Evolutionary conservation across 2,888 invertebrate species (phyloP).

Genomic region (Pyrgus malvae): DNA sequence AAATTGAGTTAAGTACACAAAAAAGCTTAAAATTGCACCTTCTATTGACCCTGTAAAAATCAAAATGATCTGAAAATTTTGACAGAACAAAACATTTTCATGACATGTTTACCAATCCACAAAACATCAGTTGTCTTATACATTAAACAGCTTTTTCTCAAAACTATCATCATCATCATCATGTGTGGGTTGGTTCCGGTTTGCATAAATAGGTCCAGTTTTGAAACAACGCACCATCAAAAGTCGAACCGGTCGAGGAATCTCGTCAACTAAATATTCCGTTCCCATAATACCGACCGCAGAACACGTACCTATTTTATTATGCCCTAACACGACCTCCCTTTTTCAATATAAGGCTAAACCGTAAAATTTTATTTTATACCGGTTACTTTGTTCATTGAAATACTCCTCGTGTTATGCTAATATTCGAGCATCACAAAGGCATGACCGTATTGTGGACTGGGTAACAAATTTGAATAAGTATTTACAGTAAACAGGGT

Average conservation of each 20-base stretch:
- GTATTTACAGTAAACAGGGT: conserved; percentile 75
- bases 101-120: too few species aligned
- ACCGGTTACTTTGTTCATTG: conserved; percentile 73
- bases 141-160: too few species aligned
- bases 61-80: too few species aligned
- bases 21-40: too few species aligned
- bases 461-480: conserved; percentile 78
- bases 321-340: conserved; percentile 62
- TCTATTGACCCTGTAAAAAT: too few species aligned
- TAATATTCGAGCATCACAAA: conserved; percentile 68
- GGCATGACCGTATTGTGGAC: conserved; percentile 61
- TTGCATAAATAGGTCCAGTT: too few species aligned
- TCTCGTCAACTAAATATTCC: conserved; percentile 54
- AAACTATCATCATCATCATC: too few species aligned
- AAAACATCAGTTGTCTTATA: too few species aligned
- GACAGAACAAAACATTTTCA: too few species aligned
- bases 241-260: conserved; percentile 32
- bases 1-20: too few species aligned
- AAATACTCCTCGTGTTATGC: conserved; percentile 73
- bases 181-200: too few species aligned
- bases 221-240: conserved; percentile 17
- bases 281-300: conserved; percentile 52
- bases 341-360: conserved; percentile 71
- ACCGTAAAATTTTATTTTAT: conserved; percentile 75
- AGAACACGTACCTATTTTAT: conserved; percentile 63